Base-by-base conservation (phyloP, 2,113 vertebrate genomes). In the Genyomyrus donnyi region DNA sequence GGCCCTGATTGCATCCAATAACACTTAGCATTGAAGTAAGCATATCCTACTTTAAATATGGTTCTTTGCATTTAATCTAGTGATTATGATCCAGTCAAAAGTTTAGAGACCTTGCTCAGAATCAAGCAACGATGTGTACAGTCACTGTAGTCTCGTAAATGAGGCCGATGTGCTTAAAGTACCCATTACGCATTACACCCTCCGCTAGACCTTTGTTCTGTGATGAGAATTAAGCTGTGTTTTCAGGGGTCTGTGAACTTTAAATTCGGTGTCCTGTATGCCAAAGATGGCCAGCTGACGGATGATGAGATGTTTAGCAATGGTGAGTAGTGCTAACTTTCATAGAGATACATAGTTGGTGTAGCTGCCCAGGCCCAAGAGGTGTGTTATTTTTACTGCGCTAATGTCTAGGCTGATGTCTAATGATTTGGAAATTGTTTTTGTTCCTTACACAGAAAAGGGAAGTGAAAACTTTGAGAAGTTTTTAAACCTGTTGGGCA, bases 251-350 rank as follows among this genome's bases (percentile, higher is more conserved):
- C 98, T 13, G 98, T 99, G 93, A 99, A 99, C 95, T 99, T 99
- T 95, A 99, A 99, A 95, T 99, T 99, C 93, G 98, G 98, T 90
- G 96, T 99, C 92, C 97, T 99, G 90, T 99, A 96, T 94, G 98
- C 98, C 94, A 99, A 97, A 96, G 98, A 99, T 2, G 98, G 98
- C 48, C 98, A 99, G 94, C 96, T 99, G 90, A 99, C 98, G 10
- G 98, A 99, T 13, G 98, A 99, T 52, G 98, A 99, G 93, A 99
- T 99, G 98, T 99, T 99, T 92, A 99, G 98, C 93, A 99, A 99
- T 0, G 98, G 98, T 99, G 94, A 97, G 95, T 91, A 0, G 50
- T 49, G 89, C 19, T 24, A 19, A 52, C 13, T 58, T 85, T 24
- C 21, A 56, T 5, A 31, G 42, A 48, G 10, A 49, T 13, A 49